phyloP scores from a whole-genome alignment of 2,797 vertebrate species.

The Xenopus petersii region DNA sequence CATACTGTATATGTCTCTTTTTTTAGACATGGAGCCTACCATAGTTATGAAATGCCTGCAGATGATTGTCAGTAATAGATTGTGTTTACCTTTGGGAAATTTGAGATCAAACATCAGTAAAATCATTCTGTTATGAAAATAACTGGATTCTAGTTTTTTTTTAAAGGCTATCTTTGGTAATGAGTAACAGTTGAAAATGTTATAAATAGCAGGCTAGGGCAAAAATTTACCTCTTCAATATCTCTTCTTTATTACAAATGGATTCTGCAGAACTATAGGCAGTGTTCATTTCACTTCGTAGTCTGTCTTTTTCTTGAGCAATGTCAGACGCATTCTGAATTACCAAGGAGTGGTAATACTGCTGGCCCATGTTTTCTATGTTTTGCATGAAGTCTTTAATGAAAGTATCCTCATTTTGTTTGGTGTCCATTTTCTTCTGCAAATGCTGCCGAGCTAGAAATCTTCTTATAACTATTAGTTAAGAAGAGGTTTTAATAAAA shows the following conservation, averaged over 20 bases:
- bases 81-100: too few species aligned
- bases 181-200: too few species aligned
- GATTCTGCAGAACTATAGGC: conserved; percentile 72
- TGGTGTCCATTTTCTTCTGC: conserved; percentile 65
- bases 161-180: too few species aligned
- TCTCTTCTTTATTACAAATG: conserved; percentile 74
- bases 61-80: too few species aligned
- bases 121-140: too few species aligned
- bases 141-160: too few species aligned
- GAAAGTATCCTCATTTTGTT: conserved; percentile 72
- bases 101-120: too few species aligned
- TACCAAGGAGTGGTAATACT: conserved; percentile 72
- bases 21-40: too few species aligned
- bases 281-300: conserved; percentile 67
- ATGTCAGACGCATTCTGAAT: conserved; percentile 81
- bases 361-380: conserved; percentile 74
- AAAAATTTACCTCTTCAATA: conserved; percentile 69
- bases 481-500: conserved; percentile 36
- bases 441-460: conserved; percentile 81
- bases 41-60: too few species aligned
- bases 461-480: conserved; percentile 77
- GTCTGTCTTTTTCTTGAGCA: conserved; percentile 71
- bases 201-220: too few species aligned
- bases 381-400: conserved; percentile 75
- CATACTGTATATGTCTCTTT: too few species aligned